Base-by-base conservation (phyloP, 2,888 invertebrate genomes). In the Dyspetes luteomarginatus region DNA sequence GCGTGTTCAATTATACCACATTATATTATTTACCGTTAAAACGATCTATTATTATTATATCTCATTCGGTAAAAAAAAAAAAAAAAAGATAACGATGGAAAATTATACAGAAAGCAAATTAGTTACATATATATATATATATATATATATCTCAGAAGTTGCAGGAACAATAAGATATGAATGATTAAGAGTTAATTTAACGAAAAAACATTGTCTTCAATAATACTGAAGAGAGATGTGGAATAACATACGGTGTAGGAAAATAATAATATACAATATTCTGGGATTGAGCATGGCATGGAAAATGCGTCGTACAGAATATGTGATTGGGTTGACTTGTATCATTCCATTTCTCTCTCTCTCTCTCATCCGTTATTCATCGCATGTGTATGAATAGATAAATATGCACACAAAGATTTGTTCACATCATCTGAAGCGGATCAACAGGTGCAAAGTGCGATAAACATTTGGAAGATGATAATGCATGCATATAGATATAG, bases 391-490 rank as follows among this genome's bases (percentile, higher is more conserved):
- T 72, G 28, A 26, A 19, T 24, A 22, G 4, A 48, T n/a, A 41
- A 48, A 62, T 26, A 48, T 41, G 22, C 26, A 41, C 55, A 68
- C 60, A 58, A 50, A 75, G 50, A 76, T 76, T 55, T 58, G 71
- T 55, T 71, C 64, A 60, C 50, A 60, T 71, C 45, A 30, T 41
- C 22, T 62, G 55, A n/a, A n/a, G 28, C 43, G 73, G 36, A 55
- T 73, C 78, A 78, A 78, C 78, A 73, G 67, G 72, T 72, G 45
- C 58, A 65, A 60, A 30, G 45, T 45, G 22, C 45, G 52, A 72
- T 72, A 72, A 73, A 78, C 72, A 78, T 72, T 67, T 72, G 58
- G 12, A 65, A 65, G n/a, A n/a, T 48, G 58, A 58, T 22, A 65
- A 65, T 24, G 48, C 22, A 22, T 28, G 15, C 26, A 30, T 48